Base-by-base conservation (phyloP, 1,140 invertebrate genomes). In the Zaprionus capensis region DNA sequence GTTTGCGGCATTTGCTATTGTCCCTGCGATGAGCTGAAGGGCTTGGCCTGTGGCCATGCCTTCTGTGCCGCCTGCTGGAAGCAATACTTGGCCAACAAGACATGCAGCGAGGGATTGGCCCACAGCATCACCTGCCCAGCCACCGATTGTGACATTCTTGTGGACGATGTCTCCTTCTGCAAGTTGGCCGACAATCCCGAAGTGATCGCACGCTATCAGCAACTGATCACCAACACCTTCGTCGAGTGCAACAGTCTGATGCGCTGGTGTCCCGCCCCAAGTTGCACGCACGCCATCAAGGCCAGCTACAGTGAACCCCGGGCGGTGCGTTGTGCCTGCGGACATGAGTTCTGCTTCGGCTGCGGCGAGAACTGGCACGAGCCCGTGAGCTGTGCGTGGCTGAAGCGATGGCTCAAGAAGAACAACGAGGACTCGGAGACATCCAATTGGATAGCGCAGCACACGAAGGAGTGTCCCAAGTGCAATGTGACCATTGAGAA, bases 361-460 rank as follows among this genome's bases (percentile, higher is more conserved):
- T 99, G 99, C 93, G 98, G 98, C 22, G 97, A 99, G 94, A 98
- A 98, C 92, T 99, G 99, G 99, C 99, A 99, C 93, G 99, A 99
- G 92, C 99, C 99, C 1, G 98, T 99, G 3, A 97, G 97, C 82
- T 99, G 99, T 94, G 95, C 96, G 84, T 95, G 98, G 91, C 94
- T 99, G 0, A 96, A 96, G 88, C 97, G 96, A 91, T 99, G 99
- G 99, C 97, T 99, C 55, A 99, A 99, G 94, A 99, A 99, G 93
- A 99, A 98, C 94, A 98, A 98, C 91, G 99, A 99, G 93, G 99
- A 99, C 92, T 99, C 98, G n/a, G 99, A 99, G 94, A 99, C 99
- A 5, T 99, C 98, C 9, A 99, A 99, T 92, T 99, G 99, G 99
- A 99, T 99, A 87, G 98, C 98, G 36, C 98, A 98, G 4, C 99